phyloP scores from a whole-genome alignment of 2,797 vertebrate genomes.

The Taeniopygia guttata region DNA sequence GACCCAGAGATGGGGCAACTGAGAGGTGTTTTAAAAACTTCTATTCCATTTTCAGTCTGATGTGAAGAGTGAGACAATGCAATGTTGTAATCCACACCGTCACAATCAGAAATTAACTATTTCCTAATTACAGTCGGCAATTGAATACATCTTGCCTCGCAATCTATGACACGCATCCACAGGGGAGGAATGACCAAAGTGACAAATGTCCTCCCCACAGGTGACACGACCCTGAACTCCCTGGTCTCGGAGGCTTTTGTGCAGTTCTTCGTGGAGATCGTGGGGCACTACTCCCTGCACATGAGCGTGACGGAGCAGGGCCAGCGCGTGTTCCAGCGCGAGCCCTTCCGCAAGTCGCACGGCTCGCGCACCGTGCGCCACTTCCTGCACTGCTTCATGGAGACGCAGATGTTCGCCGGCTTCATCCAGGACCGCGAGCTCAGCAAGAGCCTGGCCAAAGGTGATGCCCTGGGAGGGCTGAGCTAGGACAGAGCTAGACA shows the following conservation, averaged over 20 bases:
- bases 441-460: constrained; percentile 84
- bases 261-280: constrained; percentile 92
- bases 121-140: too few relatives aligned
- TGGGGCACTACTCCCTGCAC: constrained; percentile 93
- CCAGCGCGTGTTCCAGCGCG: constrained; percentile 85
- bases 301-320: constrained; percentile 81
- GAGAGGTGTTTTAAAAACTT: too few relatives aligned
- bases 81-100: too few relatives aligned
- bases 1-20: too few relatives aligned
- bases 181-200: background rate
- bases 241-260: constrained; percentile 95
- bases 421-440: constrained; percentile 97
- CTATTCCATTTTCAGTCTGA: too few relatives aligned
- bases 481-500: too few relatives aligned
- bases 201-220: background rate
- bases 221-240: constrained; percentile 77
- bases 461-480: constrained; percentile 4
- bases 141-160: too few relatives aligned
- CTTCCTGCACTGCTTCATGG: constrained; percentile 96
- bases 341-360: constrained; percentile 89
- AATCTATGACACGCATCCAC: too few relatives aligned
- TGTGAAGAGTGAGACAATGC: too few relatives aligned
- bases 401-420: constrained; percentile 97
- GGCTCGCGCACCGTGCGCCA: constrained; percentile 87
- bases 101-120: too few relatives aligned